These are phyloP conservation scores for Polyodon spathula DNA, from an alignment of 2,113 vertebrate genomes.

Conservation along the genomic window DNA sequence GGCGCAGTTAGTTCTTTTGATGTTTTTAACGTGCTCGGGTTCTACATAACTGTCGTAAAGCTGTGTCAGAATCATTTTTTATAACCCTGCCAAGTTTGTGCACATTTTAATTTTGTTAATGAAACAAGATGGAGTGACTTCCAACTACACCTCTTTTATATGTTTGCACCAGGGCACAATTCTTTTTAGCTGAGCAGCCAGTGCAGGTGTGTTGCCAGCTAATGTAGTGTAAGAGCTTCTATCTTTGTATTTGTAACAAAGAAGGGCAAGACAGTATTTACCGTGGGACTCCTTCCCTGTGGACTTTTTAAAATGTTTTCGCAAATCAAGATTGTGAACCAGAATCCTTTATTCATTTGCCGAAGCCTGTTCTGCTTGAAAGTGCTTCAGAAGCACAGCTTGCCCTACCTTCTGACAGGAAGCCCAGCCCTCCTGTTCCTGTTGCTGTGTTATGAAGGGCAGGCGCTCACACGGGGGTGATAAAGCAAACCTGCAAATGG, in stretches of 20 bases:
- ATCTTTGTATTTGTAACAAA: constrained; percentile 65
- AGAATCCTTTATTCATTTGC: background rate
- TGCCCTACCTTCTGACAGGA: too few relatives aligned
- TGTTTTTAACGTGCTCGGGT: too few relatives aligned
- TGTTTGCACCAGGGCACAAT: constrained; percentile 61
- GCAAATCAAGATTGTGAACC: constrained; percentile 1
- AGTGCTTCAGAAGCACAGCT: background rate
- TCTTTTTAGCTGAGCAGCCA: constrained; percentile 62
- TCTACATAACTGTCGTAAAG: too few relatives aligned
- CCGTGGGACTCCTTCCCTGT: constrained; percentile 51
- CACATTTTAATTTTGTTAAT: constrained; percentile 63
- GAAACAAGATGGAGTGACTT: constrained; percentile 52
- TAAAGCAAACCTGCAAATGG: too few relatives aligned
- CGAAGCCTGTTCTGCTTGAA: background rate
- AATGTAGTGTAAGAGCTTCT: constrained; percentile 63
- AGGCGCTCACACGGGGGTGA: too few relatives aligned
- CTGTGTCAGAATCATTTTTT: constrained; percentile 2
- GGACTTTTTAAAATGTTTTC: constrained; percentile 24
- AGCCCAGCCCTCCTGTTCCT: too few relatives aligned
- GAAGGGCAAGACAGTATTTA: constrained; percentile 51
- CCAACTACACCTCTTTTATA: constrained; percentile 46
- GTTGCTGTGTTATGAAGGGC: too few relatives aligned
- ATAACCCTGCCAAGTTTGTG: constrained; percentile 18
- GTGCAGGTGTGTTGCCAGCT: constrained; percentile 55
- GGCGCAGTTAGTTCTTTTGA: too few relatives aligned